phyloP scores from a whole-genome alignment of 2,888 invertebrate genomes.

The Cheilosia variabilis region DNA sequence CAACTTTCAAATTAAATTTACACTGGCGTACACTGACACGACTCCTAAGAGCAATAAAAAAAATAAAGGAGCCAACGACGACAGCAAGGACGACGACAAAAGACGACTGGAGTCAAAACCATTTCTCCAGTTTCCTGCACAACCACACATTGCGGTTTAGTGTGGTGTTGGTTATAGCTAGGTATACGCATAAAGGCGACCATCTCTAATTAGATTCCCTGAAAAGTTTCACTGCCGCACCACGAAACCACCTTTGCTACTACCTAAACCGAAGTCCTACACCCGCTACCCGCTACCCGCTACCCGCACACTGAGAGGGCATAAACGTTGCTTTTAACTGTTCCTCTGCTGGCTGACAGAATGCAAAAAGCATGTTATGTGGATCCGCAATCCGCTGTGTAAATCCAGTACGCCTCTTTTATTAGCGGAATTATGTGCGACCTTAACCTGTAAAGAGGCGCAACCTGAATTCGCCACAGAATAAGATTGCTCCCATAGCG shows the following conservation, averaged over 20 bases:
- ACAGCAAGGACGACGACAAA: constrained; percentile 50
- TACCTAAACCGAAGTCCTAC: constrained; percentile 26
- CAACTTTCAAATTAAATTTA: constrained; percentile 74
- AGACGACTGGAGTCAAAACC: constrained; percentile 40
- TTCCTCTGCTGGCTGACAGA: constrained; percentile 50
- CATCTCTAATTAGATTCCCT: constrained; percentile 73
- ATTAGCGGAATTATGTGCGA: constrained; percentile 73
- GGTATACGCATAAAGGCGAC: constrained; percentile 60
- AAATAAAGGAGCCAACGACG: background rate
- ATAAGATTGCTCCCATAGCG: constrained; percentile 11
- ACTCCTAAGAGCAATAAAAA: constrained; percentile 14
- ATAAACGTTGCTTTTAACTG: constrained; percentile 73
- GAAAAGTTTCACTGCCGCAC: constrained; percentile 59
- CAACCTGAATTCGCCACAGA: constrained; percentile 41
- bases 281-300: too few species aligned
- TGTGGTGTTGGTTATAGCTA: constrained; percentile 26
- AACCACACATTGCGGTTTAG: constrained; percentile 67
- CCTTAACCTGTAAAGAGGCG: constrained; percentile 71
- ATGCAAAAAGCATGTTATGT: constrained; percentile 65
- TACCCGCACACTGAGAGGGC: constrained; percentile 61
- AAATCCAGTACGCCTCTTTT: constrained; percentile 59
- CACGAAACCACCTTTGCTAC: background rate
- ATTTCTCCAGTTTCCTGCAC: constrained; percentile 43
- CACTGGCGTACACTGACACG: constrained; percentile 58
- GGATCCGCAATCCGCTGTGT: constrained; percentile 65